Evolutionary conservation across 2,113 vertebrate genomes (phyloP), one percentile per base, ranked within the genome.

Genomic region (Equus przewalskii): DNA sequence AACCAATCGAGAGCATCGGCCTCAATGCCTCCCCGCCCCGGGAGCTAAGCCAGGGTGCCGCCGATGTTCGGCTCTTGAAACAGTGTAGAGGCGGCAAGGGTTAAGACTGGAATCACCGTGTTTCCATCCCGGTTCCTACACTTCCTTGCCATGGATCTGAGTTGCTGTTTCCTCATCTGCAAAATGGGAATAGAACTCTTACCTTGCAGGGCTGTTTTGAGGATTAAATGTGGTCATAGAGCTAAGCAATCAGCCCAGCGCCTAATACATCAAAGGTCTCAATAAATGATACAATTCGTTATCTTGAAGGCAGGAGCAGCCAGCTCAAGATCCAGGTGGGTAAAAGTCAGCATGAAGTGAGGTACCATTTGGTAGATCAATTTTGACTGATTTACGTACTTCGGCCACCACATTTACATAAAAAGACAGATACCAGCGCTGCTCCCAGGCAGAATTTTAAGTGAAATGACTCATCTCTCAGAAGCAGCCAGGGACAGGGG

Each of bases 381-480:
- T 82, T 93, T 95, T 85, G 70, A 91, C 56, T 26, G 7, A 56
- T 76, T 83, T 70, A 58, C 75, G 18, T 79, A 80, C 26, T 44
- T 44, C 18, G 64, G 16, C 16, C 33, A 13, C 62, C 41, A 44
- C 7, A 14, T 65, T 36, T 81, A 22, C 67, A n/a, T 86, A 56
- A 67, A 92, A 91, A 76, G 46, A 54, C 80, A 56, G 30, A 30
- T 6, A 56, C 12, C 2, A 33, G 41, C 10, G n/a, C 26, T 89
- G 56, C 49, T 62, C 26, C 26, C 22, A 79, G 79, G 75, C 26
- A 70, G 41, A 95, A 90, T 58, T 83, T 58, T 83, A 46, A 90
- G 30, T 75, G 67, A 97, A 89, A 95, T 28, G 15, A 67, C 44
- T 80, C 75, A 28, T 60, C 51, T 80, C 28, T 91, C 65, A 87